A percentile compares a stretch with the other conserved stretches of the same genome.
These are phyloP conservation scores for Intellagama lesueurii DNA, from an alignment of 2,797 vertebrate species.

Conservation along the genomic window DNA sequence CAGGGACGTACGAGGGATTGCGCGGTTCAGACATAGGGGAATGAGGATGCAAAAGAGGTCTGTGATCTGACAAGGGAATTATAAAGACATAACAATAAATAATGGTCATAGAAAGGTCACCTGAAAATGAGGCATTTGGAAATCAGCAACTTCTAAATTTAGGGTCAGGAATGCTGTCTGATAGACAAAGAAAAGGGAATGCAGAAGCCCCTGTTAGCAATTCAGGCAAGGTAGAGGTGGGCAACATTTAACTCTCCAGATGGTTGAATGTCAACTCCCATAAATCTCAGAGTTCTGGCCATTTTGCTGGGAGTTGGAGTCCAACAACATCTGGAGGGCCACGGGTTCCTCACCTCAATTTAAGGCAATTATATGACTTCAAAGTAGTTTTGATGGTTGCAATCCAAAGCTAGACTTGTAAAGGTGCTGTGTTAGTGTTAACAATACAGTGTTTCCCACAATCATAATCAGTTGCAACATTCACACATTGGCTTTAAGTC, in stretches of 20 bases:
- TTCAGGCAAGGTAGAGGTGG: background rate
- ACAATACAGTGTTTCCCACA: slow-evolving; percentile 45
- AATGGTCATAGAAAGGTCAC: background rate
- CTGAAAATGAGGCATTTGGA: background rate
- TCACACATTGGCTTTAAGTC: background rate
- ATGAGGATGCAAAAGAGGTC: no score
- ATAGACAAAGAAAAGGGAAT: slow-evolving; percentile 1
- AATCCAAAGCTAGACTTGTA: slow-evolving; percentile 38
- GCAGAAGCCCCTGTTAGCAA: background rate
- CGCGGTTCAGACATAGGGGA: no score
- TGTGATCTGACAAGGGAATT: no score
- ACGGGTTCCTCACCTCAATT: background rate
- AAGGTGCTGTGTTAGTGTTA: slow-evolving; percentile 42
- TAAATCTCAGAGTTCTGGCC: background rate
- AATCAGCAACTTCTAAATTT: background rate
- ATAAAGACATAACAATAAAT: no score
- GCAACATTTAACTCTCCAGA: background rate
- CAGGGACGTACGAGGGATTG: no score
- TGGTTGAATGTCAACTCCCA: background rate
- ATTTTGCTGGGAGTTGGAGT: background rate
- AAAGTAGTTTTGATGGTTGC: background rate
- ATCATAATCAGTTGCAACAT: slow-evolving; percentile 21
- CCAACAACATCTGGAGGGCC: background rate
- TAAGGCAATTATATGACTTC: background rate
- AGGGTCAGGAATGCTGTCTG: background rate